These are phyloP conservation scores for Coregonus suidteri DNA, from an alignment of 2,797 vertebrate genomes.

Conservation along the genomic window DNA sequence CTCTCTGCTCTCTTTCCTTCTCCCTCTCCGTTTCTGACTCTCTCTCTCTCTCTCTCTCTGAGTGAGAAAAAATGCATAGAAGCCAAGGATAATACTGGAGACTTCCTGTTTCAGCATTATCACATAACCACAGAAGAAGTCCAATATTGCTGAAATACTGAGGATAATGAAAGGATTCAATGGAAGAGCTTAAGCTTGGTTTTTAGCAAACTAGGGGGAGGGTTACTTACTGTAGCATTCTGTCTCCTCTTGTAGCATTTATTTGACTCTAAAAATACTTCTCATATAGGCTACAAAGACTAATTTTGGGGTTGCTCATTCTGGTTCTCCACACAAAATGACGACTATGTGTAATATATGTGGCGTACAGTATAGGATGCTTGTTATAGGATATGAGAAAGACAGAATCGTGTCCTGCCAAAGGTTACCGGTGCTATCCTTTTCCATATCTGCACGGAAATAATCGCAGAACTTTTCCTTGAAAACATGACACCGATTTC, in stretches of 20 bases:
- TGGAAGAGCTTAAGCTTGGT: not conserved
- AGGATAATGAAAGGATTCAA: not conserved
- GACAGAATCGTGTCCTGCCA: not conserved
- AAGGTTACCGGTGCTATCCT: not conserved
- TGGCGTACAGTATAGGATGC: not conserved
- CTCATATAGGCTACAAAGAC: not conserved
- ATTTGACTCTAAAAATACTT: too few species aligned
- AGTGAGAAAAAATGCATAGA: not conserved
- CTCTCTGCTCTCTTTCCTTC: not conserved
- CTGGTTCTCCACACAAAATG: not conserved
- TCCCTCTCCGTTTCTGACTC: not conserved
- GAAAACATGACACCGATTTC: slow-evolving; percentile 16
- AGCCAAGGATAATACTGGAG: not conserved
- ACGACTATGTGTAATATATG: not conserved
- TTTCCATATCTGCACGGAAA: not conserved
- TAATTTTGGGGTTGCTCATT: not conserved
- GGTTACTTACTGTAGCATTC: not conserved
- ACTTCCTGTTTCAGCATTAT: slow-evolving; percentile 9
- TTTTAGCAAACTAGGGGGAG: not conserved
- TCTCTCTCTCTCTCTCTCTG: not conserved
- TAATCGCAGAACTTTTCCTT: not conserved
- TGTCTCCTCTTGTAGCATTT: not conserved
- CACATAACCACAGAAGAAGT: not conserved
- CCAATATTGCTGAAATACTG: not conserved
- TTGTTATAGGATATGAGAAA: not conserved